Percentiles rank a stretch among this genome's conserved stretches.
Evolutionary conservation across 2,113 vertebrate genomes (phyloP).

Genomic region (Psettodes erumei): DNA sequence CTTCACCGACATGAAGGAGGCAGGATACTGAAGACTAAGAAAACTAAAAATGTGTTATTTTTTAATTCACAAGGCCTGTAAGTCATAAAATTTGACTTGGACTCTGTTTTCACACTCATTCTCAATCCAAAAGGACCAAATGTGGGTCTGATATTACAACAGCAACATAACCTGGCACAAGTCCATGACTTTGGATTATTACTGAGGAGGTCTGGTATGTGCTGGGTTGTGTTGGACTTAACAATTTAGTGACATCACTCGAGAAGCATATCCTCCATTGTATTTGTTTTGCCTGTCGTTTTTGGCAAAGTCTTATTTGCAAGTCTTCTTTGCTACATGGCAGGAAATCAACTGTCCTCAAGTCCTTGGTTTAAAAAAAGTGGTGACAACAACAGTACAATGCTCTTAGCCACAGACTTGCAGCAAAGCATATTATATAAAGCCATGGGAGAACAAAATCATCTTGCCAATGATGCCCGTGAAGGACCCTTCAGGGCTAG

Average conservation of each 20-base stretch:
- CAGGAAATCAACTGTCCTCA: slow-evolving; percentile 21
- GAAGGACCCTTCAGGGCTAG: slow-evolving; percentile 69
- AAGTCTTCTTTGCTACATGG: neutral
- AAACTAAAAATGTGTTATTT: neutral
- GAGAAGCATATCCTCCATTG: slow-evolving; percentile 37
- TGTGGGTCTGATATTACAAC: slow-evolving; percentile 44
- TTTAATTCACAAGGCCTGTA: neutral
- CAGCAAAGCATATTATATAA: slow-evolving; percentile 42
- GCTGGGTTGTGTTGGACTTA: slow-evolving; percentile 38
- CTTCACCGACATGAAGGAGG: neutral
- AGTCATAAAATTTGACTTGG: neutral
- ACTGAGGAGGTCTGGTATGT: slow-evolving; percentile 69
- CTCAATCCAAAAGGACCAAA: slow-evolving; percentile 43
- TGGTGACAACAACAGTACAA: slow-evolving; percentile 5
- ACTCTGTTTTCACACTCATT: slow-evolving; percentile 17
- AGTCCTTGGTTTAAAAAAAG: slow-evolving; percentile 15
- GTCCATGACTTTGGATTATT: slow-evolving; percentile 62
- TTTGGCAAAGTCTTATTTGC: neutral
- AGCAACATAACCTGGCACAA: slow-evolving; percentile 58
- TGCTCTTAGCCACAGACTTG: slow-evolving; percentile 22
- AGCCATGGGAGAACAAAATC: slow-evolving; percentile 59
- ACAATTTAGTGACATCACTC: slow-evolving; percentile 60
- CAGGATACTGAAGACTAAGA: neutral
- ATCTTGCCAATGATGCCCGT: slow-evolving; percentile 54
- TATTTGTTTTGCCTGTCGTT: slow-evolving; percentile 21